These are phyloP conservation scores for Hestina assimilis DNA, from an alignment of 1,140 invertebrate genomes.

Conservation along the genomic window DNA sequence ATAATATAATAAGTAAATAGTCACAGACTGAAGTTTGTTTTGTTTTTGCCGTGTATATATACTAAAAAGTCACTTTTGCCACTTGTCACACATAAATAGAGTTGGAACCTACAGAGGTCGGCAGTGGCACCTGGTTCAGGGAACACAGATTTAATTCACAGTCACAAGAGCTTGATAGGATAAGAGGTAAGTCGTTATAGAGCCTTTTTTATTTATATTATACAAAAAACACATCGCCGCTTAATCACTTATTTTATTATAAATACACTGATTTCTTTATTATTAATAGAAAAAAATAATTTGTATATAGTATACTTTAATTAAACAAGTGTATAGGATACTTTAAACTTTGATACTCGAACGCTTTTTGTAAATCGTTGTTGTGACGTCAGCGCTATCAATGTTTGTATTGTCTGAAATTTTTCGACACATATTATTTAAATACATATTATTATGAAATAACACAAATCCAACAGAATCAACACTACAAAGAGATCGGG, in stretches of 20 bases:
- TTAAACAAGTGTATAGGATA: background rate
- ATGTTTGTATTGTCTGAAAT: slow-evolving; percentile 17
- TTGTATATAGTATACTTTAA: background rate
- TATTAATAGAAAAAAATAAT: background rate
- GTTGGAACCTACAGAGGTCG: slow-evolving; percentile 77
- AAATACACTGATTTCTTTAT: background rate
- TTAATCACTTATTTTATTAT: slow-evolving; percentile 9
- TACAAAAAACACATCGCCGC: slow-evolving; percentile 6
- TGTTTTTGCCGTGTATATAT: slow-evolving; percentile 76
- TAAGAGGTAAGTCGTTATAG: slow-evolving; percentile 65
- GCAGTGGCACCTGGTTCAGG: slow-evolving; percentile 80
- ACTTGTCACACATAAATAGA: slow-evolving; percentile 73
- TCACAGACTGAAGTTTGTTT: slow-evolving; percentile 49
- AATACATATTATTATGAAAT: background rate
- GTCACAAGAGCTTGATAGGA: slow-evolving; percentile 79
- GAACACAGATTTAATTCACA: slow-evolving; percentile 81
- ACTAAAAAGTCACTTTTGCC: slow-evolving; percentile 71
- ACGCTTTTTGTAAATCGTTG: slow-evolving; percentile 15
- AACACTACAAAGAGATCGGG: slow-evolving; percentile 61
- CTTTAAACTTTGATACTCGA: background rate
- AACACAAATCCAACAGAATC: slow-evolving; percentile 46
- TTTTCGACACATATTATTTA: background rate
- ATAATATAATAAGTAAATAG: slow-evolving; percentile 39
- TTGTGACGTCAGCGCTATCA: slow-evolving; percentile 25
- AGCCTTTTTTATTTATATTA: background rate